Percentiles rank a stretch among this genome's conserved stretches.
Conservation (phyloP, 2,113 vertebrate species). For the Prionailurus viverrinus region DNA sequence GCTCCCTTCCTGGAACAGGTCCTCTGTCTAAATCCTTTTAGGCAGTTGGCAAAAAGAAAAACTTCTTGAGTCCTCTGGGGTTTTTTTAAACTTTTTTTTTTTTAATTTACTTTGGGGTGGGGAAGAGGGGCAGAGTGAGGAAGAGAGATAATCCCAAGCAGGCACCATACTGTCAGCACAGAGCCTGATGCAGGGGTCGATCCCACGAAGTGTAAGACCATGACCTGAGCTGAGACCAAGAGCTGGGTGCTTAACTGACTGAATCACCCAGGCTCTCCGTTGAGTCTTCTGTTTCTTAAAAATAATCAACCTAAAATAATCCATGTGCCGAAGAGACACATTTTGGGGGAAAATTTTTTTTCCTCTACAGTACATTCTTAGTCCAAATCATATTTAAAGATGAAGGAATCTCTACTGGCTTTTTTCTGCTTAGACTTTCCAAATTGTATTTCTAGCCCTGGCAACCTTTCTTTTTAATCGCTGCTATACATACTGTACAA, state of each 20-base stretch:
- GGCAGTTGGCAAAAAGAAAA: neutral
- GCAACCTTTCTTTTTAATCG: neutral
- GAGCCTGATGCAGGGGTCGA: too few species aligned
- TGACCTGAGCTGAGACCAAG: too few species aligned
- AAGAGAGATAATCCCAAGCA: too few species aligned
- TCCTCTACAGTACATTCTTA: neutral
- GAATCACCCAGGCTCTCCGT: too few species aligned
- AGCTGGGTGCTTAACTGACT: too few species aligned
- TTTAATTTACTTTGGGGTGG: too few species aligned
- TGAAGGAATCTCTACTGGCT: neutral
- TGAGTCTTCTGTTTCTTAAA: neutral
- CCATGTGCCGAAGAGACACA: neutral
- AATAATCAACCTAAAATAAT: neutral
- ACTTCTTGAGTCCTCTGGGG: neutral
- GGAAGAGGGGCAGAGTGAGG: too few species aligned
- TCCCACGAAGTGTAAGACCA: too few species aligned
- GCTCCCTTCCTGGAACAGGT: neutral
- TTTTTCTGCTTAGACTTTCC: neutral
- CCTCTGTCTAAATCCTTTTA: neutral
- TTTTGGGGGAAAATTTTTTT: neutral
- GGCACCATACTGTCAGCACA: too few species aligned
- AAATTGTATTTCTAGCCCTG: conserved; percentile 28
- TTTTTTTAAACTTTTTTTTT: too few species aligned
- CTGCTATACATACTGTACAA: neutral
- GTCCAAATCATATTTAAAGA: neutral